phyloP scores from a whole-genome alignment of 2,797 vertebrate genomes.

The Nannoperca australis region DNA sequence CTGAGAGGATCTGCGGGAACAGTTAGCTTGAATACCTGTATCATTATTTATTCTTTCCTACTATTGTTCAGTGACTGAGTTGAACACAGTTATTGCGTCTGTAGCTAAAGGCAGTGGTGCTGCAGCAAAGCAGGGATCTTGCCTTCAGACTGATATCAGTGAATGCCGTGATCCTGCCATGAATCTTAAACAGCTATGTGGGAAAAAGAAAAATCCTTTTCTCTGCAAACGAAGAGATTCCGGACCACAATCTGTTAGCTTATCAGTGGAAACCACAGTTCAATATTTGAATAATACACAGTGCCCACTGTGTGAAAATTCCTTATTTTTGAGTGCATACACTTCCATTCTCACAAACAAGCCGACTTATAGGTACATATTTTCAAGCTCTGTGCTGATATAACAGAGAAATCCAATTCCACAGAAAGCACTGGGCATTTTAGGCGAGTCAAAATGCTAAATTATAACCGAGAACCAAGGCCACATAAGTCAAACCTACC shows the following conservation, averaged over 20 bases:
- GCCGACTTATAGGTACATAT: conserved; percentile 30
- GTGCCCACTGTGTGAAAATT: conserved; percentile 26
- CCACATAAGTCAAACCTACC: conserved; percentile 49
- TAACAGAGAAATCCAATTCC: conserved; percentile 67
- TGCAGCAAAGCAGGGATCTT: conserved; percentile 25
- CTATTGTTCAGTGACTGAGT: conserved; percentile 9
- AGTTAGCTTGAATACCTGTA: conserved; percentile 12
- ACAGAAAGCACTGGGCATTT: conserved; percentile 44
- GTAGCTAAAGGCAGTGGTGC: conserved; percentile 10
- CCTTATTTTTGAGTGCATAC: conserved; percentile 37
- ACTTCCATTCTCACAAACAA: conserved; percentile 53
- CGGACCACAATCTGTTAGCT: conserved; percentile 47
- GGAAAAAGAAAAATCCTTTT: conserved; percentile 6
- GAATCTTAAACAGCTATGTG: conserved; percentile 46
- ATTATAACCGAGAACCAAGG: conserved; percentile 52
- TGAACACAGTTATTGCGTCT: conserved; percentile 13
- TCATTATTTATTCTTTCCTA: conserved; percentile 9
- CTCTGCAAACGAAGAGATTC: conserved; percentile 10
- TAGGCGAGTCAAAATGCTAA: conserved; percentile 50
- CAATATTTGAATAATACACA: conserved; percentile 53
- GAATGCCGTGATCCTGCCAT: conserved; percentile 31
- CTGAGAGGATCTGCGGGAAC: conserved; percentile 7
- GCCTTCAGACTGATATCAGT: conserved; percentile 26
- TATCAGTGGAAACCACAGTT: conserved; percentile 56
- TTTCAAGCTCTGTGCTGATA: conserved; percentile 45